Base-by-base conservation (phyloP, 2,113 vertebrate genomes). In the Acrocephalus kingi region DNA sequence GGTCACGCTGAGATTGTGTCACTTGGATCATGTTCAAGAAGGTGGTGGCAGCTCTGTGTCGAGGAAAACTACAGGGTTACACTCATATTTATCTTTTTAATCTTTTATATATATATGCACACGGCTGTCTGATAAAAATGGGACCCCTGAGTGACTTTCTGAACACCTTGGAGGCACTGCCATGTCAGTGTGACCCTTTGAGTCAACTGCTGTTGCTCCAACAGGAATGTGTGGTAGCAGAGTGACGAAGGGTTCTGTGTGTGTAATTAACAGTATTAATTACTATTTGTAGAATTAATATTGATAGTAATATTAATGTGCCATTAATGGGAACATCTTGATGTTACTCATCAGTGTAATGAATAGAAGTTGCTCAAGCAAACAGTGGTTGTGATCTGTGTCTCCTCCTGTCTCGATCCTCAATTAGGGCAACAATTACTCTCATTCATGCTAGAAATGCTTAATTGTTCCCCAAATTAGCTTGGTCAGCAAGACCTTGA, bases 401-500 rank as follows among this genome's bases (percentile, higher is more conserved):
- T 56, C 68, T 89, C 48, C 59, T 94, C 86, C 76, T 39, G 63
- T 84, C 79, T 66, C 11, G 5, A 48, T 56, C 51, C 41, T 49
- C 20, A 64, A 2, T 35, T 52, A 88, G 64, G 48, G 25, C 59
- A 95, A 93, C 73, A 95, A 96, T 90, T 63, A 33, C 72, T 66
- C 69, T 71, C 80, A 75, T 56, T 95, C 86, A 93, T 37, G 27
- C 61, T 37, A 71, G 76, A 90, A 94, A 74, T 1, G 14, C 76
- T 92, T 74, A 77, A 94, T 41, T 94, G 84, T 92, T 94, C 84
- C 77, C 68, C 80, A 75, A 86, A 73, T 56, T 48, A 74, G 93
- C 95, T 90, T 8, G 86, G 76, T 96, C 94, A 97, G 93, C 96
- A 75, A 69, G 83, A 41, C 91, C 76, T 81, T 88, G 94, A 94